Percentiles rank a stretch among this genome's conserved stretches.
These are phyloP conservation scores for Pogonus chalceus DNA, from an alignment of 1,140 invertebrate species.

Conservation along the genomic window DNA sequence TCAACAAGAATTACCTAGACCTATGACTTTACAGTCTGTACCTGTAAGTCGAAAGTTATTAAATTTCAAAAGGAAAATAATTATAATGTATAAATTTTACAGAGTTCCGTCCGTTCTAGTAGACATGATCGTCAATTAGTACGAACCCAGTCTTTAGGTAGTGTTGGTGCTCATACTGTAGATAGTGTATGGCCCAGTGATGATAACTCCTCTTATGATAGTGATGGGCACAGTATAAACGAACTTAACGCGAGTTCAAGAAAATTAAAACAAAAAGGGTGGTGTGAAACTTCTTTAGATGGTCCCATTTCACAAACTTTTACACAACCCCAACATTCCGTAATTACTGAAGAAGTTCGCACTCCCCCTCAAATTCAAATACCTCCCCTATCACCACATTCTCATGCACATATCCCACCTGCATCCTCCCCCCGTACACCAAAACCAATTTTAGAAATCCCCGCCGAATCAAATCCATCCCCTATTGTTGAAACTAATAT, in stretches of 20 bases:
- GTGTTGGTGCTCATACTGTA: constrained; percentile 42
- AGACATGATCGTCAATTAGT: constrained; percentile 42
- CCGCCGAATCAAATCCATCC: constrained; percentile 28
- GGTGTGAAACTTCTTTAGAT: constrained; percentile 41
- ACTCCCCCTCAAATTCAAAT: constrained; percentile 12
- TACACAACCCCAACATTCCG: constrained; percentile 11
- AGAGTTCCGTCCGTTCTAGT: constrained; percentile 38
- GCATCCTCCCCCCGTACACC: constrained; percentile 22
- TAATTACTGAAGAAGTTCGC: constrained; percentile 24
- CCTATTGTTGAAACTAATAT: constrained; percentile 30
- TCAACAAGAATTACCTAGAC: constrained; percentile 5
- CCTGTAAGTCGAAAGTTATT: constrained; percentile 13
- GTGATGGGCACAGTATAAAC: constrained; percentile 28
- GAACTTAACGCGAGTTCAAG: constrained; percentile 20
- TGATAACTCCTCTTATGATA: constrained; percentile 31
- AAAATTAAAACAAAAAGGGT: constrained; percentile 37
- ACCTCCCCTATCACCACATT: constrained; percentile 15
- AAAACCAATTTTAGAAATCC: constrained; percentile 28
- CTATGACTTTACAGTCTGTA: background rate
- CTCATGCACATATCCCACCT: constrained; percentile 22
- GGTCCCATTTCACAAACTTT: constrained; percentile 32
- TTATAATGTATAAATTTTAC: no score
- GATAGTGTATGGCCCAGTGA: constrained; percentile 30
- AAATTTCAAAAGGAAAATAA: constrained; percentile 7
- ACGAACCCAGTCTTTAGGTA: constrained; percentile 50